phyloP scores from a whole-genome alignment of 2,113 vertebrate genomes.

The Phodopus roborovskii region DNA sequence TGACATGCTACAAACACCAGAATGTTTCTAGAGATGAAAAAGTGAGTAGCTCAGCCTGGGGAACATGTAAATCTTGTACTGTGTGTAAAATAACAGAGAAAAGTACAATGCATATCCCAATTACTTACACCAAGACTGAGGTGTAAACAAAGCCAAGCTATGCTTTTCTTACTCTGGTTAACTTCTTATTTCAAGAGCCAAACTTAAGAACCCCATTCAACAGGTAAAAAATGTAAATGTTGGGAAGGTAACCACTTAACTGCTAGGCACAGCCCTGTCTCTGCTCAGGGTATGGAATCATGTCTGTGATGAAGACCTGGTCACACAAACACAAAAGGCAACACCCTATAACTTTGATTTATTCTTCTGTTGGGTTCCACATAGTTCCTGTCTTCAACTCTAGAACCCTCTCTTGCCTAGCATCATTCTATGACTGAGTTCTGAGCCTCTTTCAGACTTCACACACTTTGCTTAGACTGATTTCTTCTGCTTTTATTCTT shows the following conservation, averaged over 20 bases:
- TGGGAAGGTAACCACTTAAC: background rate
- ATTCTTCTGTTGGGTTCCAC: background rate
- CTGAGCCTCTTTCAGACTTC: background rate
- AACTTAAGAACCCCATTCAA: background rate
- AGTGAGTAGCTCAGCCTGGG: background rate
- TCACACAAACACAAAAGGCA: background rate
- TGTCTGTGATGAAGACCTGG: background rate
- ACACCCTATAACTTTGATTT: background rate
- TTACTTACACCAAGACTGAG: background rate
- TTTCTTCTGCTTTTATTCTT: background rate
- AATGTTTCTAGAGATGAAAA: constrained; percentile 29
- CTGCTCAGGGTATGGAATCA: background rate
- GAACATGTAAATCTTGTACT: background rate
- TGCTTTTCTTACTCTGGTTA: background rate
- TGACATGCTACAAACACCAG: background rate
- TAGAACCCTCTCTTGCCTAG: background rate
- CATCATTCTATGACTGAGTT: background rate
- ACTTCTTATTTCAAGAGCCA: background rate
- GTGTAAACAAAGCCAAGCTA: background rate
- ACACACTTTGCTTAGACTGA: background rate
- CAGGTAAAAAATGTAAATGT: background rate
- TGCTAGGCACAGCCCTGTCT: background rate
- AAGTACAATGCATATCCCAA: background rate
- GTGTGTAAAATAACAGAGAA: background rate
- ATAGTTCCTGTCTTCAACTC: background rate